Percentiles rank a stretch among this genome's conserved stretches.
phyloP scores from a whole-genome alignment of 1,140 invertebrate genomes.

The Pectinophora gossypiella region DNA sequence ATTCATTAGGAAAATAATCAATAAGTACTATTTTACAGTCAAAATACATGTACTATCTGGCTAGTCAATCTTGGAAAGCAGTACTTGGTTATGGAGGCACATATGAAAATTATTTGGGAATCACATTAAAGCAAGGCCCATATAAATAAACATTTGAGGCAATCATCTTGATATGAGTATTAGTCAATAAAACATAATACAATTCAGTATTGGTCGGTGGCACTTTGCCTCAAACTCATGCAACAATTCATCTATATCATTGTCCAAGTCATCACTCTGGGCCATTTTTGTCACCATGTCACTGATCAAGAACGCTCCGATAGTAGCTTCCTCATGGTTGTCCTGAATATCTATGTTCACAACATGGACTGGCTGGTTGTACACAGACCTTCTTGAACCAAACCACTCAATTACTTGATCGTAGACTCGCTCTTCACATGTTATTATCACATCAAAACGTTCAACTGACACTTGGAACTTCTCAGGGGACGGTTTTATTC shows the following conservation, averaged over 20 bases:
- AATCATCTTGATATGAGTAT: background rate
- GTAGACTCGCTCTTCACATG: slow-evolving; percentile 98
- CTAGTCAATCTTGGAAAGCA: background rate
- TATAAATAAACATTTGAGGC: background rate
- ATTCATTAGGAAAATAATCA: background rate
- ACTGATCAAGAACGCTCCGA: slow-evolving; percentile 98
- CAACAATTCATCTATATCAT: slow-evolving; percentile 98
- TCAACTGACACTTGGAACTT: slow-evolving; percentile 94
- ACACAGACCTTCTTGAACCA: slow-evolving; percentile 81
- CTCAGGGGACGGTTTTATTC: slow-evolving; percentile 96
- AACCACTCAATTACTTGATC: slow-evolving; percentile 93
- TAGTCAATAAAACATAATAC: slow-evolving; percentile 93
- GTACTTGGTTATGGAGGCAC: background rate
- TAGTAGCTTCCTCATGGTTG: slow-evolving; percentile 99
- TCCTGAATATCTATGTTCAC: slow-evolving; percentile 99
- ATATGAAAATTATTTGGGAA: background rate
- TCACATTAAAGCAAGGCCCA: background rate
- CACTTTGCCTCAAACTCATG: slow-evolving; percentile 96
- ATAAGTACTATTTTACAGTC: background rate
- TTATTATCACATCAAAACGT: slow-evolving; percentile 97
- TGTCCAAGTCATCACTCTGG: slow-evolving; percentile 95
- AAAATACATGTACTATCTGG: background rate
- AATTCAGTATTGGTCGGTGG: slow-evolving; percentile 92
- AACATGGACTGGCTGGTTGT: slow-evolving; percentile 93
- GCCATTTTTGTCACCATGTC: slow-evolving; percentile 94